Base-by-base conservation (phyloP, 2,888 invertebrate species). In the Eilema caniola region DNA sequence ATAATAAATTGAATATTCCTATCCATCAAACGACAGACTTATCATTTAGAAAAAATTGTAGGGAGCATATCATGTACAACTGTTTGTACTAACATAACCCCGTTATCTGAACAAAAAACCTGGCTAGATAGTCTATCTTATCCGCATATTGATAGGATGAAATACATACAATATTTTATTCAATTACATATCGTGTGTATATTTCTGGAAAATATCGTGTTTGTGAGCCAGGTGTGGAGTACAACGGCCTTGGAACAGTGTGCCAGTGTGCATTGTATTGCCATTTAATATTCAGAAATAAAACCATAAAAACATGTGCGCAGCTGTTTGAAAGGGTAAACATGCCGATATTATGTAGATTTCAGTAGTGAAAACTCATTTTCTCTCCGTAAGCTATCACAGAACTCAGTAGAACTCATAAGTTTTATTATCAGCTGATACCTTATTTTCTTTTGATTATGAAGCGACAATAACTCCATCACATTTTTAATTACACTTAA, bases 291-390 rank as follows among this genome's bases (percentile, higher is more conserved):
- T 72, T 71, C 70, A 80, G 62, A 57, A 72, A 67, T 62, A 57
- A 68, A 73, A 71, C 59, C 41, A 66, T 71, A 31, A 71, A 69
- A 73, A 75, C 78, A 73, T 67, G 68, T 73, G 69, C 69, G 71
- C 80, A 77, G 77, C 76, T 80, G 77, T 73, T 70, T 57, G 57
- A 25, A 33, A 60, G 69, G 61, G 67, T 69, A 82, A 77, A 71
- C 73, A 73, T 70, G 37, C 69, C 63, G 56, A 47, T 71, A 65
- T 69, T 12, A 31, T 31, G 64, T 53, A 47, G n/a, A 63, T 47
- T 63, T 37, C 62, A 57, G 57, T 24, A 24, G 24, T 59, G 23
- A 24, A 24, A 59, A 59, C 14, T 25, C 25, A 24, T 25, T 20
- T 59, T 59, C 24, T 31, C 60, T 12, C 20, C 16, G 28, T 14